Evolutionary conservation across 2,113 vertebrate species (phyloP).

Genomic region (Pterophyllum scalare): DNA sequence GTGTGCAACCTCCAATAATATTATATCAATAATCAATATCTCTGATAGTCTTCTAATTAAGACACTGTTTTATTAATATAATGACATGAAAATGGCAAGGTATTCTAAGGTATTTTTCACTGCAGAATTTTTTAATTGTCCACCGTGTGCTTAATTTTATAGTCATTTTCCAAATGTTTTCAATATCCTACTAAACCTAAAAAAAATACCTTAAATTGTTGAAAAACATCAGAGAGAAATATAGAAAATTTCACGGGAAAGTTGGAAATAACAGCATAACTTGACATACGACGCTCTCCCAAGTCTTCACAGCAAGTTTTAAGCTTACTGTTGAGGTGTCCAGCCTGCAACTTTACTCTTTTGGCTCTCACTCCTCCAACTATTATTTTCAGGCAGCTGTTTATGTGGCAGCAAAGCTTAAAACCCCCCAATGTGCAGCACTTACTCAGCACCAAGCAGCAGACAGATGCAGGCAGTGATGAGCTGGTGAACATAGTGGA

Average conservation of each 20-base stretch:
- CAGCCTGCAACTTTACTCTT: not conserved
- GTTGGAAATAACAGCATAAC: not conserved
- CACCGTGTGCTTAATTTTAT: not conserved
- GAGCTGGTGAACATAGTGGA: constrained; percentile 12
- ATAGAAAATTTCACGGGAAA: not conserved
- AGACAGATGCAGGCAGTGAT: not conserved
- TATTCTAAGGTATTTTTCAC: not conserved
- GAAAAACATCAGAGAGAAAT: not conserved
- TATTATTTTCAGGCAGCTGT: not conserved
- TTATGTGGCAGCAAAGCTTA: constrained; percentile 6
- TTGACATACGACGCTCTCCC: not conserved
- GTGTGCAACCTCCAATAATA: not conserved
- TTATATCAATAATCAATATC: not conserved
- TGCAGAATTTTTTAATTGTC: not conserved
- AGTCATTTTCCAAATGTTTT: not conserved
- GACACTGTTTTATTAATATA: not conserved
- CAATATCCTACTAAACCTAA: too few species aligned
- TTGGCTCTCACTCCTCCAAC: not conserved
- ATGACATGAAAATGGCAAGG: not conserved
- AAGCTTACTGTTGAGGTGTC: not conserved
- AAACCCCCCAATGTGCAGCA: not conserved
- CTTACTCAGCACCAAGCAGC: constrained; percentile 11
- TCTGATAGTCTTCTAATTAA: not conserved
- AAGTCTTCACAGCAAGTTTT: not conserved
- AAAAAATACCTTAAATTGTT: too few species aligned